These are phyloP conservation scores for Sorex araneus DNA, from an alignment of 2,113 vertebrate genomes.

Conservation along the genomic window DNA sequence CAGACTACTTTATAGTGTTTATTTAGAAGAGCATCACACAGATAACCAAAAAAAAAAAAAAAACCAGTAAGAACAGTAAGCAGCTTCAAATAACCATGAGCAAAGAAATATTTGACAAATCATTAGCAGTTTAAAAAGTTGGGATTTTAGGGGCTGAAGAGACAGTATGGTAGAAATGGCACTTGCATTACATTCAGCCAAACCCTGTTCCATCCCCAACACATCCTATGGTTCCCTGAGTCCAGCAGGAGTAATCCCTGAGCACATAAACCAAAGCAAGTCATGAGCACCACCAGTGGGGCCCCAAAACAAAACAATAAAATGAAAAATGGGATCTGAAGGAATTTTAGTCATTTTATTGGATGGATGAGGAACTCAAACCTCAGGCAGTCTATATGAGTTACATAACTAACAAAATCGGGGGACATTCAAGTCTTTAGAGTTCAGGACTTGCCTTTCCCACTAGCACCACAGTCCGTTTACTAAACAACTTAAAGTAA, in stretches of 20 bases:
- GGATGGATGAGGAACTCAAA: background rate
- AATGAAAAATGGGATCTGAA: too few relatives aligned
- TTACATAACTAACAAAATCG: background rate
- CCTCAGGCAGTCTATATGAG: background rate
- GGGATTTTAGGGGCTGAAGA: background rate
- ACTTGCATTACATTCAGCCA: too few relatives aligned
- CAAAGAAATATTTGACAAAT: slow-evolving; percentile 40
- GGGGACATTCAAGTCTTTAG: background rate
- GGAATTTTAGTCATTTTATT: background rate
- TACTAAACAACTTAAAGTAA: background rate
- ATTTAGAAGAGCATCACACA: slow-evolving; percentile 27
- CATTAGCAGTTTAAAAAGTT: background rate
- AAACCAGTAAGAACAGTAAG: background rate
- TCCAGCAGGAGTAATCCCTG: too few relatives aligned
- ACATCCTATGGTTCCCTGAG: too few relatives aligned
- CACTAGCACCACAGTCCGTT: background rate
- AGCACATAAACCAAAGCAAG: background rate
- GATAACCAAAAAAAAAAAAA: background rate
- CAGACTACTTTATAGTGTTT: background rate
- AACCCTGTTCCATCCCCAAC: too few relatives aligned
- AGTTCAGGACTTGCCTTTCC: too few relatives aligned
- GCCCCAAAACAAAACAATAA: too few relatives aligned
- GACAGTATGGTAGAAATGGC: too few relatives aligned
- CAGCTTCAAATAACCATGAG: slow-evolving; percentile 7
- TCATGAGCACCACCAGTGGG: too few relatives aligned